These are phyloP conservation scores for Hiodon alosoides DNA, from an alignment of 2,113 vertebrate species.

Conservation along the genomic window DNA sequence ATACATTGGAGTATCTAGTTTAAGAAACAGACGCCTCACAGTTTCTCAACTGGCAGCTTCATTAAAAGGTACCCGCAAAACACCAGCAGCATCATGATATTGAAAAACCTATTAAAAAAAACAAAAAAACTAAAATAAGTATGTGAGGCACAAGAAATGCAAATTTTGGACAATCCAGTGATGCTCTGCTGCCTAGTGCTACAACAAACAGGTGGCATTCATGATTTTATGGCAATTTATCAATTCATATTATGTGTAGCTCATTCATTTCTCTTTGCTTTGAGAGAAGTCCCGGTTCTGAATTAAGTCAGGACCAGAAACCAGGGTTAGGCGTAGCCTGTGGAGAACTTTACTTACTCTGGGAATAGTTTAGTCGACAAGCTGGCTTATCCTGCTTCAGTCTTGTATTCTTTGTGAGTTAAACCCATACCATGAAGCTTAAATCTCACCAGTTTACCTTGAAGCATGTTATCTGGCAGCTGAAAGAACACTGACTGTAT, in stretches of 20 bases:
- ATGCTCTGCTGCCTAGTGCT: no score
- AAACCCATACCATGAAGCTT: background rate
- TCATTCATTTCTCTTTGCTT: background rate
- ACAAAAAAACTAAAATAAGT: no score
- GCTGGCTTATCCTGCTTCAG: background rate
- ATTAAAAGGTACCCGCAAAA: no score
- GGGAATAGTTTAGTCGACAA: background rate
- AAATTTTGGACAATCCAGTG: no score
- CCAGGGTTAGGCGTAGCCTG: background rate
- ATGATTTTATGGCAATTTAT: no score
- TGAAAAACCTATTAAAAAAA: no score
- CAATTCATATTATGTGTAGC: background rate
- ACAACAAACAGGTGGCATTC: no score
- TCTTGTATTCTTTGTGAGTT: background rate
- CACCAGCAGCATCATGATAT: no score
- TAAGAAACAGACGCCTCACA: no score
- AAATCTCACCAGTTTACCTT: background rate
- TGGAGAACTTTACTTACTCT: background rate
- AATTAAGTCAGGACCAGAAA: background rate
- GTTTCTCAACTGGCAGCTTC: no score
- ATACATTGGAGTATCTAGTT: no score
- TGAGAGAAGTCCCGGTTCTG: background rate
- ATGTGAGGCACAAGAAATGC: no score
- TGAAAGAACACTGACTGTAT: background rate
- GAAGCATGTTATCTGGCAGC: background rate